Evolutionary conservation across 2,888 invertebrate species (phyloP).

Genomic region (Folsomia candida): DNA sequence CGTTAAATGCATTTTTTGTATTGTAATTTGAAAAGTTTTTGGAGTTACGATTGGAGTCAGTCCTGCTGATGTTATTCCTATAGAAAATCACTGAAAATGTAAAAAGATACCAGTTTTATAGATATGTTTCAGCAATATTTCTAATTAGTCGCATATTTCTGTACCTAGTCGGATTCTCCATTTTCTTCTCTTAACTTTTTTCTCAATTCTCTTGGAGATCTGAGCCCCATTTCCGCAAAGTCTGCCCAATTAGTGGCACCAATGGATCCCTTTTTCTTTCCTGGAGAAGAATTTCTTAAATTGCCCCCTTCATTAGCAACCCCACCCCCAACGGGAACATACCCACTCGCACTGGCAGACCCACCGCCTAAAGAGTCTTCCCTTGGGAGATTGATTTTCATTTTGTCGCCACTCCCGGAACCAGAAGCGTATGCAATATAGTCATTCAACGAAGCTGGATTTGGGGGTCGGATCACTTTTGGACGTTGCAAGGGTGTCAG

Average conservation of each 20-base stretch:
- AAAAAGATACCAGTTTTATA: no score
- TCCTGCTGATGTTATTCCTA: no score
- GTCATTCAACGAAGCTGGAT: slow-evolving; percentile 69
- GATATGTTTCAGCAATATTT: no score
- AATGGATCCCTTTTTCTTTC: slow-evolving; percentile 16
- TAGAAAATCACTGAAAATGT: no score
- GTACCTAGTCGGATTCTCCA: no score
- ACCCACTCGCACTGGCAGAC: slow-evolving; percentile 34
- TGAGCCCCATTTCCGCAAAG: slow-evolving; percentile 58
- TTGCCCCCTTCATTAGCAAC: background rate
- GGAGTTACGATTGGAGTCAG: no score
- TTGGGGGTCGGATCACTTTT: slow-evolving; percentile 67
- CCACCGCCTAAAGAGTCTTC: slow-evolving; percentile 57
- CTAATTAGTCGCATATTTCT: no score
- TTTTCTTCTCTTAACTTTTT: slow-evolving; percentile 54
- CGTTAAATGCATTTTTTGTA: no score
- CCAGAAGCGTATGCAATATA: slow-evolving; percentile 59
- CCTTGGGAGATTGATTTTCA: slow-evolving; percentile 69
- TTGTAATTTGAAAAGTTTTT: no score
- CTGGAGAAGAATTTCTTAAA: slow-evolving; percentile 55
- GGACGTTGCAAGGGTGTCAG: slow-evolving; percentile 45
- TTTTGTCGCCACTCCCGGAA: slow-evolving; percentile 57
- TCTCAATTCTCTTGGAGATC: slow-evolving; percentile 56
- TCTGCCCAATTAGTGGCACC: slow-evolving; percentile 57
- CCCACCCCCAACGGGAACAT: slow-evolving; percentile 25